These are phyloP conservation scores for Electrophaes corylata DNA, from an alignment of 2,888 invertebrate genomes.

Conservation along the genomic window DNA sequence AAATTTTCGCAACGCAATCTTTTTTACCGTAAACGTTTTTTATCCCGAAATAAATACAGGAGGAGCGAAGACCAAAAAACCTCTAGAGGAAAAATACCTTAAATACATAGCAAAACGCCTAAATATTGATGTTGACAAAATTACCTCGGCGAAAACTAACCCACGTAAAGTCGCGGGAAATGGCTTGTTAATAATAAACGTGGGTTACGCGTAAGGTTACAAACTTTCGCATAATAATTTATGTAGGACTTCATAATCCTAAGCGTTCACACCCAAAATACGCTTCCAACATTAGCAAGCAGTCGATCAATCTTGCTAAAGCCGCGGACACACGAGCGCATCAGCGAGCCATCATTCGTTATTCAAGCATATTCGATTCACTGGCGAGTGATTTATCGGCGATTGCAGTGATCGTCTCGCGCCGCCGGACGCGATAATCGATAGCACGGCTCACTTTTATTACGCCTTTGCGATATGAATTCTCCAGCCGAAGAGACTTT, in stretches of 20 bases:
- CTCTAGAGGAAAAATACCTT: too few species aligned
- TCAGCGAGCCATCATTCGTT: slow-evolving; percentile 54
- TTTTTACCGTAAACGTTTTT: too few species aligned
- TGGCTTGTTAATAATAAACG: neutral
- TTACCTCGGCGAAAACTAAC: too few species aligned
- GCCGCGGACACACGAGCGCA: slow-evolving; percentile 50
- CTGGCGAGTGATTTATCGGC: slow-evolving; percentile 67
- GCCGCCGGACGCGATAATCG: slow-evolving; percentile 69
- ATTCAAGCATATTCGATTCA: slow-evolving; percentile 54
- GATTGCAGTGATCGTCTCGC: slow-evolving; percentile 67
- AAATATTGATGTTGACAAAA: too few species aligned
- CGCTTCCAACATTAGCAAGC: slow-evolving; percentile 12
- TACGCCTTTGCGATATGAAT: slow-evolving; percentile 40
- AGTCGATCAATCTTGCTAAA: slow-evolving; percentile 51
- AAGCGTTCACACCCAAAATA: slow-evolving; percentile 11
- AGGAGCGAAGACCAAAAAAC: too few species aligned
- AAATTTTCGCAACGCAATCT: too few species aligned
- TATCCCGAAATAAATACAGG: too few species aligned
- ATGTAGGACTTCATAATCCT: slow-evolving; percentile 7
- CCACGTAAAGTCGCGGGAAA: too few species aligned
- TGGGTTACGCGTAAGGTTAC: neutral
- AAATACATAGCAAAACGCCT: too few species aligned
- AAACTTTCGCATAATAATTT: neutral
- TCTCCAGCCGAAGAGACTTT: neutral
- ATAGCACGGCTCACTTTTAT: slow-evolving; percentile 68